Evolutionary conservation across 2,888 invertebrate species (phyloP), one percentile per base, ranked within the genome.

Genomic region (Eilema depressum): DNA sequence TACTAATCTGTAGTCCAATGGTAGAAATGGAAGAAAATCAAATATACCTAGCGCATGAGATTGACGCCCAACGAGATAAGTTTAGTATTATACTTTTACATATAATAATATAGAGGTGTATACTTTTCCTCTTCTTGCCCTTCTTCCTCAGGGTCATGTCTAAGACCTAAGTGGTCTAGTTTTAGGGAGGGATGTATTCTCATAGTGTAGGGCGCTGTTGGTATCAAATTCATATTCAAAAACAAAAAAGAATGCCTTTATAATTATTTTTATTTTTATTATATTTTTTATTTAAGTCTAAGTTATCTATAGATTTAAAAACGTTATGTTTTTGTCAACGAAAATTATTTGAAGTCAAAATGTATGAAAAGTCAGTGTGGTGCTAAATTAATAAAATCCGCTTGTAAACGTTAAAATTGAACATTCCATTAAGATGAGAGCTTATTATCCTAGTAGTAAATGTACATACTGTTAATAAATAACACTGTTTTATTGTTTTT

Each of bases 351-450:
- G 63, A 10, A 14, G 28, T 28, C n/a, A 28, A 53, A 20, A n/a
- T 53, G 56, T 25, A 66, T 69, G 61, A 28, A 47, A 74, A 73
- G 66, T 23, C 56, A 69, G 79, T 62, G 68, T 72, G 81, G 77
- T 81, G 75, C 72, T 77, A 75, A 69, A 72, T 67, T 67, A 70
- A 63, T 68, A 37, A 70, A 73, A 71, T 71, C 63, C 68, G 71
- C 69, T 75, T 73, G 33, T 72, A 75, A 64, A 75, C 66, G 57
- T 74, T 70, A 71, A 74, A 77, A 78, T 77, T 77, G 56, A 76
- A 88, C 93, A 93, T 93, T 93, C 93, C 93, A 92, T 86, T 89
- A 80, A 77, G 81, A 84, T 85, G 88, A 87, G 93, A 93, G 93
- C 93, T 93, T 93, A 92, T 85, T 86, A 85, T 74, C 67, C 74